These are phyloP conservation scores for Ardeotis arabs DNA, from an alignment of 2,113 vertebrate species.

Conservation along the genomic window DNA sequence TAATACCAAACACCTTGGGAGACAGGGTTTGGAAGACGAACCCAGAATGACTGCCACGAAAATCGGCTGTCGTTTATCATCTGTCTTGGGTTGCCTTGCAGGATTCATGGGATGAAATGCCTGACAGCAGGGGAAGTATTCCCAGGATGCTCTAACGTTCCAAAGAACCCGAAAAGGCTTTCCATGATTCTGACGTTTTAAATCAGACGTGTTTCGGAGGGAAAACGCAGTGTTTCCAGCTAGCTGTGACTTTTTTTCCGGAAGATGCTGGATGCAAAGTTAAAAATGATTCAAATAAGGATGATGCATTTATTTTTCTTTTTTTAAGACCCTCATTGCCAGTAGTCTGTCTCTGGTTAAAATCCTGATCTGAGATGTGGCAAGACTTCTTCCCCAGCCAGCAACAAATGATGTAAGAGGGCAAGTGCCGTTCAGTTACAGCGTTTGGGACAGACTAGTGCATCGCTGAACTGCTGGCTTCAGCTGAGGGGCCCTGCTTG, in stretches of 20 bases:
- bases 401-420: background rate
- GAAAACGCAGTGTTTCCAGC: background rate
- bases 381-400: background rate
- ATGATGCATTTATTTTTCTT: background rate
- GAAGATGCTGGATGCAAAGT: background rate
- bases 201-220: fast-evolving
- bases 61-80: fast-evolving
- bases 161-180: background rate
- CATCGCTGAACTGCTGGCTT: background rate
- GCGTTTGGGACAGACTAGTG: too few relatives aligned
- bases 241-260: background rate
- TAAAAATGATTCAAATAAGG: background rate
- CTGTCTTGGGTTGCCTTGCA: background rate
- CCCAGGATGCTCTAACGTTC: background rate
- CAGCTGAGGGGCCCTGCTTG: fast-evolving
- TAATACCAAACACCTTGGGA: background rate
- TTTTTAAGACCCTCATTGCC: background rate
- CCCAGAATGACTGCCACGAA: background rate
- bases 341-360: background rate
- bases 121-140: background rate
- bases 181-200: background rate
- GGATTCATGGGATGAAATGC: background rate
- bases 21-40: background rate
- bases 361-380: background rate
- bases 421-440: fast-evolving